phyloP scores from a whole-genome alignment of 1,140 invertebrate species.

The Harlomillsia oculata region DNA sequence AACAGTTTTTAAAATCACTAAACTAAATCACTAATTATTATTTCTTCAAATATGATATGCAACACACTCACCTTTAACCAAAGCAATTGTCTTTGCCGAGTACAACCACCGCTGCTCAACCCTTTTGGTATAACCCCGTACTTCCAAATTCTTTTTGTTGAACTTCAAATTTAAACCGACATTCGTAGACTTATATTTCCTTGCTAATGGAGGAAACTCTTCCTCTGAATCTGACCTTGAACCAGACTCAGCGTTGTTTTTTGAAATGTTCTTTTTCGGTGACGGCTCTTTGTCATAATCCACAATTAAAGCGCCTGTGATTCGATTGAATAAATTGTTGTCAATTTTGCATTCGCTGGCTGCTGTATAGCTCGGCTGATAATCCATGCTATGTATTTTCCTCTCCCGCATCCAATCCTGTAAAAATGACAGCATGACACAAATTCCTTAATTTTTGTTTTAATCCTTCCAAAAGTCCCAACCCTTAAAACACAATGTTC shows the following conservation, averaged over 20 bases:
- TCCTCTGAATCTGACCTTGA: slow-evolving; percentile 6
- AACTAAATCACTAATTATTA: neutral
- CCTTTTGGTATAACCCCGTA: slow-evolving; percentile 67
- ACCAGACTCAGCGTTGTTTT: neutral
- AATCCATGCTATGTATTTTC: too few relatives aligned
- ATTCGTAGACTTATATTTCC: slow-evolving; percentile 57
- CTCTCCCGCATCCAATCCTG: too few relatives aligned
- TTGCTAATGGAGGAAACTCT: slow-evolving; percentile 35
- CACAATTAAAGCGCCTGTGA: slow-evolving; percentile 70
- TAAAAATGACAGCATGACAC: too few relatives aligned
- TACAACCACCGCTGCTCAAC: slow-evolving; percentile 63
- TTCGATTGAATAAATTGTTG: slow-evolving; percentile 59
- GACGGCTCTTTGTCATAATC: neutral
- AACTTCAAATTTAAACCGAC: slow-evolving; percentile 87
- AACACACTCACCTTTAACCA: slow-evolving; percentile 45
- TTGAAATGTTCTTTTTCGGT: slow-evolving; percentile 7
- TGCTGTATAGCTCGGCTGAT: slow-evolving; percentile 37
- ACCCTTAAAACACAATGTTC: too few relatives aligned
- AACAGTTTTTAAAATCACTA: neutral
- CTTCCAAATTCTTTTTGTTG: slow-evolving; percentile 63
- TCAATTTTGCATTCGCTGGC: slow-evolving; percentile 54
- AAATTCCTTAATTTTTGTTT: too few relatives aligned
- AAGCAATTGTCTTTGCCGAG: slow-evolving; percentile 61
- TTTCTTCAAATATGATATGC: neutral
- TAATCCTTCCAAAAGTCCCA: too few relatives aligned